Base-by-base conservation (phyloP, 2,888 invertebrate genomes). In the Theretra japonica region DNA sequence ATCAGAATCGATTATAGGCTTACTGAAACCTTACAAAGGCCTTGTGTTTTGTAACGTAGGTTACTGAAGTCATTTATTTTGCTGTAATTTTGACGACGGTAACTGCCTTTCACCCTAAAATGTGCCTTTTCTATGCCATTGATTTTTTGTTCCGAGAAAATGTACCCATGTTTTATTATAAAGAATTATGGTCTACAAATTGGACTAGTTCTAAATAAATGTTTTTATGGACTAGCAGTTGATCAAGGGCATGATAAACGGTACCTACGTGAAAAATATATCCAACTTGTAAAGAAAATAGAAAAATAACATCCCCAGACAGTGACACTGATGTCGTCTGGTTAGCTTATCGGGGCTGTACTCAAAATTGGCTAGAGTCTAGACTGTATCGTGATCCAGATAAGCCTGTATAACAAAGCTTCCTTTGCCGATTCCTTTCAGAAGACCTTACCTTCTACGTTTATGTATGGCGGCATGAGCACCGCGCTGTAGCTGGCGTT, bases 401-500 rank as follows among this genome's bases (percentile, higher is more conserved):
- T 5, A 59, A 59, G 58, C 17, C 58, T 21, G 58, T 28, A 53
- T 23, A 28, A 56, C 25, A 53, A 28, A 59, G 11, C 8, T 28
- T 25, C 58, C 30, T n/a, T 62, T 41, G 41, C 5, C 19, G 7
- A 59, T 25, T 23, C 28, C 0, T 19, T 8, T n/a, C 0, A 30
- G 19, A 69, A 53, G 25, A 25, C 21, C n/a, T 17, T 86, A 96
- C 97, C 96, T 82, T 95, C 94, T 83, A 97, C 97, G 81, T 96
- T 96, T 72, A 98, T 96, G 81, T 96, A 96, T 0, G 96, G 96
- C 33, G 99, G 98, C 89, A 99, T 96, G 77, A 99, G 96, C 78
- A 99, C 97, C 70, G 98, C 97, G 87, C 98, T 98, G 82, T 97
- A 95, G 86, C 96, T 97, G 77, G 96, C 95, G 89, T 98, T 98